Base-by-base conservation (phyloP, 2,113 vertebrate genomes). In the Tiliqua scincoides region DNA sequence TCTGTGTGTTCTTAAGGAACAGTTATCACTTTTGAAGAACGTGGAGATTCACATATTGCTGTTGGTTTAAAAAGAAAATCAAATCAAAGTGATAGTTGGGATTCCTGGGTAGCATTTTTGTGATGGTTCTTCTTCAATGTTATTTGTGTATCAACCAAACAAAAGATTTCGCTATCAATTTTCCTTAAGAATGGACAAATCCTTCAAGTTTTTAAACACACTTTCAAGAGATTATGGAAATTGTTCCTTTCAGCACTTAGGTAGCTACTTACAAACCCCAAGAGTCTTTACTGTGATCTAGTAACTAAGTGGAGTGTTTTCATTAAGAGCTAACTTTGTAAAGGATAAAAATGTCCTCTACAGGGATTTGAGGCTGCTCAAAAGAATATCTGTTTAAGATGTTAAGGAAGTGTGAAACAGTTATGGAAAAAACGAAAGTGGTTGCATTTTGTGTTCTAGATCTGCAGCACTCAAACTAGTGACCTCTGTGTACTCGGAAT, bases 201-300 rank as follows among this genome's bases (percentile, higher is more conserved):
- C 10, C 30, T 52, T 63, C 35, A 43, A 17, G 3, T 54, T 62
- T 25, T 85, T 85, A 62, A 79, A 72, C 59, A 7, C 0, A 0
- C n/a, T 85, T 54, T 87, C 85, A 89, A 32, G 21, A 8, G 20
- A 84, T 6, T 0, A 3, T 80, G 54, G 43, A 91, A 90, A 87
- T 78, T 59, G 30, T 85, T 80, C 57, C 76, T 90, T 84, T 61
- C 4, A 62, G 14, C 83, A 73, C 85, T 85, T 86, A 78, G 8
- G 54, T 82, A 93, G 79, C 87, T 89, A 62, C 65, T 79, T n/a
- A 77, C 52, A 32, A 76, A 23, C 32, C 52, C n/a, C n/a, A n/a
- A 21, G 27, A 40, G 20, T 59, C 21, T 70, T 70, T 18, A 32
- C 14, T 4, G 3, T 52, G 54, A 52, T 76, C 59, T 70, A 57